These are phyloP conservation scores for Arge pagana DNA, from an alignment of 2,888 invertebrate species.

Conservation along the genomic window DNA sequence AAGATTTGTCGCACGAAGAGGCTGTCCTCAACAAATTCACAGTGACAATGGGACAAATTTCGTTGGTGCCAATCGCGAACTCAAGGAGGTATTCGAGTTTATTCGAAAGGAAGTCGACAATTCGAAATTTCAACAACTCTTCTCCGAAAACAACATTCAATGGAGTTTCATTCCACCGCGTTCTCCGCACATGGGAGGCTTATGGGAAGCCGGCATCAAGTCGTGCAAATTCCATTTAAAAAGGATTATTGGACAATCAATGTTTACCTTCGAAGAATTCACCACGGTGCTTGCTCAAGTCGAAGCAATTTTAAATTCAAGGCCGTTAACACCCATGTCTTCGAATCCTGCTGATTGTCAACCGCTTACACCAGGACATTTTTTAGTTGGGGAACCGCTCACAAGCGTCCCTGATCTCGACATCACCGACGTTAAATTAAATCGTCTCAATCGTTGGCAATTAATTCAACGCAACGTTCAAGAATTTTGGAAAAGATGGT, in stretches of 20 bases:
- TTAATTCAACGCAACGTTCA: constrained; percentile 28
- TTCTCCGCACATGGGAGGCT: constrained; percentile 42
- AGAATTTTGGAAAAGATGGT: constrained; percentile 32
- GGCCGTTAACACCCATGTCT: background rate
- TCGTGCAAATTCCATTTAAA: constrained; percentile 39
- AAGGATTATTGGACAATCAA: constrained; percentile 30
- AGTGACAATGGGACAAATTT: constrained; percentile 41
- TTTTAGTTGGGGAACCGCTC: constrained; percentile 6
- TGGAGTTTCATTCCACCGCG: constrained; percentile 41
- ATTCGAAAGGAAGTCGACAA: background rate
- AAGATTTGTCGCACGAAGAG: constrained; percentile 34
- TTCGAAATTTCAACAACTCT: background rate
- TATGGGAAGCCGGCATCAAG: constrained; percentile 44
- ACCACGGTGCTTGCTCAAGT: background rate
- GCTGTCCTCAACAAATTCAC: constrained; percentile 24
- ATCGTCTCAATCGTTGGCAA: constrained; percentile 33
- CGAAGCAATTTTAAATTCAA: background rate
- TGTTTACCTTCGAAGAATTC: constrained; percentile 2
- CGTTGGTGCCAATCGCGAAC: constrained; percentile 33
- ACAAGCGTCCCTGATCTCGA: constrained; percentile 26
- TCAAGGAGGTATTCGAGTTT: constrained; percentile 25
- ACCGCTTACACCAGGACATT: background rate
- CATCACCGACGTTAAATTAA: constrained; percentile 23
- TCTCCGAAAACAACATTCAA: constrained; percentile 24
- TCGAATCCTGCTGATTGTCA: background rate